phyloP scores from a whole-genome alignment of 2,797 vertebrate species.

The Helostoma temminkii region DNA sequence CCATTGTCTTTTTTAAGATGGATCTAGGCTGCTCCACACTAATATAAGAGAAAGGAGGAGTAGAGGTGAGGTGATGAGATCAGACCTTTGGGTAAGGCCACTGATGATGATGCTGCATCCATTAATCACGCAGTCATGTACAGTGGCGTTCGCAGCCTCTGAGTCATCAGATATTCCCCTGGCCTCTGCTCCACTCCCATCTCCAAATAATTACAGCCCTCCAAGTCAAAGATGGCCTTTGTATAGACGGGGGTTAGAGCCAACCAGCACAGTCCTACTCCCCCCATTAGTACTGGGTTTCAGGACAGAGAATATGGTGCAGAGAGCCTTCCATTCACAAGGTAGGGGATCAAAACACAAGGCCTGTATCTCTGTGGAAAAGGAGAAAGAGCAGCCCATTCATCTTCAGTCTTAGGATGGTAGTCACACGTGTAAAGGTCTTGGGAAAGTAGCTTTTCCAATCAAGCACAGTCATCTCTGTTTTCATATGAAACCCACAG shows the following conservation, averaged over 20 bases:
- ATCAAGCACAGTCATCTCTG: slow-evolving; percentile 52
- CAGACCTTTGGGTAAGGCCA: slow-evolving; percentile 59
- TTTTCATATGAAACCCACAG: slow-evolving; percentile 43
- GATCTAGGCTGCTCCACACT: slow-evolving; percentile 23
- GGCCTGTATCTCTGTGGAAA: slow-evolving; percentile 63
- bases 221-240: slow-evolving; percentile 79
- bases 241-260: slow-evolving; percentile 54
- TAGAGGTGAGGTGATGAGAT: slow-evolving; percentile 59
- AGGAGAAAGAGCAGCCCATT: slow-evolving; percentile 63
- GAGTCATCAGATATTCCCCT: slow-evolving; percentile 82
- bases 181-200: slow-evolving; percentile 60
- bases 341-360: slow-evolving; percentile 61
- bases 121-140: slow-evolving; percentile 78
- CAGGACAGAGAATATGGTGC: slow-evolving; percentile 63
- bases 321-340: slow-evolving; percentile 68
- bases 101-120: slow-evolving; percentile 75
- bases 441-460: slow-evolving; percentile 43
- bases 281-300: slow-evolving; percentile 62
- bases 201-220: slow-evolving; percentile 64
- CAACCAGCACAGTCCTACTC: slow-evolving; percentile 58
- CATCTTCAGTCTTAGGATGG: slow-evolving; percentile 51
- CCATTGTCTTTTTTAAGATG: slow-evolving; percentile 38
- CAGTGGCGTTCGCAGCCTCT: slow-evolving; percentile 74
- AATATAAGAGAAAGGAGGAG: slow-evolving; percentile 17
- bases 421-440: slow-evolving; percentile 40